phyloP scores from a whole-genome alignment of 2,113 vertebrate genomes.

The Sinocyclocheilus grahami region DNA sequence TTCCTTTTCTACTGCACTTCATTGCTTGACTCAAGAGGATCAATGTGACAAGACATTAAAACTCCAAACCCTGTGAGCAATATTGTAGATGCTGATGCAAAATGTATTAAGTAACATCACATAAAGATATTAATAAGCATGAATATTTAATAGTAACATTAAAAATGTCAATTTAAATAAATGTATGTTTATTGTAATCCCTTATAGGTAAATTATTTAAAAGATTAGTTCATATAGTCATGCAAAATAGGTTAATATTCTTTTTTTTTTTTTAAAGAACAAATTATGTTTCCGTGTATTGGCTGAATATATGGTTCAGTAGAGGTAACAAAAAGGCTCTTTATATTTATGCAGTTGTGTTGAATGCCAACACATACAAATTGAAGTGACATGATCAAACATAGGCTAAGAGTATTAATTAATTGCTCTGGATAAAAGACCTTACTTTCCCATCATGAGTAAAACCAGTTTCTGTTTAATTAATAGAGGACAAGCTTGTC shows the following conservation, averaged over 20 bases:
- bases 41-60: not conserved
- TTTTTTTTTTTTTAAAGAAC: no score
- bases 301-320: not conserved
- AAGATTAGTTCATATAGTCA: not conserved
- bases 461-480: conserved; percentile 13
- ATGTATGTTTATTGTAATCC: no score
- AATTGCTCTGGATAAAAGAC: not conserved
- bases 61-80: not conserved
- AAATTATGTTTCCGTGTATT: not conserved
- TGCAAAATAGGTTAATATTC: not conserved
- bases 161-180: not conserved
- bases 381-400: conserved; percentile 25
- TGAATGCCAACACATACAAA: not conserved
- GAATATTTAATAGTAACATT: not conserved
- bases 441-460: not conserved
- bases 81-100: not conserved
- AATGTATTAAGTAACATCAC: not conserved
- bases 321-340: not conserved
- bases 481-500: not conserved
- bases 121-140: not conserved
- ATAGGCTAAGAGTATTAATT: not conserved
- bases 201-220: not conserved
- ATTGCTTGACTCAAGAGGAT: not conserved
- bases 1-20: not conserved
- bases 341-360: not conserved